phyloP scores from a whole-genome alignment of 2,113 vertebrate species.

The Conger conger region DNA sequence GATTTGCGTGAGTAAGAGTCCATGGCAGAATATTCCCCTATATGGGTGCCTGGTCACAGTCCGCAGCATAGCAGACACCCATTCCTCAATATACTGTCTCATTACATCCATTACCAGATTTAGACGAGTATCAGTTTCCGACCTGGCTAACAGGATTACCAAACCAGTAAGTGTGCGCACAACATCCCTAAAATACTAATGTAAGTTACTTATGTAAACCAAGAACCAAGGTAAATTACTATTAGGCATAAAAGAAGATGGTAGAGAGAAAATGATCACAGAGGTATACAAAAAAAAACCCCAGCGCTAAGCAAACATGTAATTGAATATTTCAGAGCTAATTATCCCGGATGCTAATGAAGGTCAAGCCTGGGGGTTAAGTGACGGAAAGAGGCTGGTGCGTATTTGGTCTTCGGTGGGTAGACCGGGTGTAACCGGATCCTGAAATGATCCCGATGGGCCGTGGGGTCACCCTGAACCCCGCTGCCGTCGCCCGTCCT shows the following conservation, averaged over 20 bases:
- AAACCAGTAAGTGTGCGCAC: too few relatives aligned
- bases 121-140: too few relatives aligned
- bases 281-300: not conserved
- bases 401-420: not conserved
- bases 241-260: not conserved
- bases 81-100: too few relatives aligned
- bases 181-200: too few relatives aligned
- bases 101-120: too few relatives aligned
- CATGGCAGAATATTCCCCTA: too few relatives aligned
- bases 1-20: too few relatives aligned
- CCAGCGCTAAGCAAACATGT: not conserved
- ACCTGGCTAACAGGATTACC: too few relatives aligned
- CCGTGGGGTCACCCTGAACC: constrained; percentile 24
- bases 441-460: constrained; percentile 30
- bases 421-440: constrained; percentile 35
- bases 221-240: not conserved
- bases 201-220: not conserved
- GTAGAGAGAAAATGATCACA: not conserved
- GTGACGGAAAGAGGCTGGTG: not conserved
- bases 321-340: not conserved
- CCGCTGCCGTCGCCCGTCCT: constrained; percentile 22
- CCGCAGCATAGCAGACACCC: too few relatives aligned
- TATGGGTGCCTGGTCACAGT: too few relatives aligned
- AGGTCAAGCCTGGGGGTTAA: not conserved
- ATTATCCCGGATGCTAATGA: not conserved